These are phyloP conservation scores for Notolepis coatsorum DNA, from an alignment of 2,797 vertebrate genomes.

Conservation along the genomic window DNA sequence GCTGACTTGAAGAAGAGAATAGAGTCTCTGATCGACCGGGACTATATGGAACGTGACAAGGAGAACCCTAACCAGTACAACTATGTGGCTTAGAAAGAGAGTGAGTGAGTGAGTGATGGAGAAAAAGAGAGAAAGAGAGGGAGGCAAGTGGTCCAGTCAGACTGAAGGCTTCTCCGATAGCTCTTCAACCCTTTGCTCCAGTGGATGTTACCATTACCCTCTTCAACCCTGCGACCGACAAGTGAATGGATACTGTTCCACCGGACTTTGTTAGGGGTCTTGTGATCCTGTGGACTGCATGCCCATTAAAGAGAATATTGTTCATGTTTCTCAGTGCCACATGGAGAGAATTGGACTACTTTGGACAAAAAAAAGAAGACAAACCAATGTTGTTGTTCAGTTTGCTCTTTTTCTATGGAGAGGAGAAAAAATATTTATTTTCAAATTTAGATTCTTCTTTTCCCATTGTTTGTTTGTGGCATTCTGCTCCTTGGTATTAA, in stretches of 20 bases:
- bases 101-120: slow-evolving; percentile 47
- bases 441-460: slow-evolving; percentile 76
- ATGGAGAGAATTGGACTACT: slow-evolving; percentile 77
- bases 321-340: slow-evolving; percentile 91
- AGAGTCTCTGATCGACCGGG: slow-evolving; percentile 99
- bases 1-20: slow-evolving; percentile 99
- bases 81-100: slow-evolving; percentile 93
- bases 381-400: slow-evolving; percentile 59
- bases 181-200: slow-evolving; percentile 87
- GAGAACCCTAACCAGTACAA: slow-evolving; percentile 99
- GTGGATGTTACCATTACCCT: slow-evolving; percentile 88
- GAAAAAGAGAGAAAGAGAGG: slow-evolving; percentile 26
- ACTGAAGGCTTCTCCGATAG: slow-evolving; percentile 83
- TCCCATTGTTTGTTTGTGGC: slow-evolving; percentile 66
- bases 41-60: slow-evolving; percentile 99
- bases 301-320: slow-evolving; percentile 90
- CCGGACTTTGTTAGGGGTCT: slow-evolving; percentile 86
- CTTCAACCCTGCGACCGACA: slow-evolving; percentile 88
- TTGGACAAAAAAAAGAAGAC: slow-evolving; percentile 69
- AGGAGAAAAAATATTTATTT: slow-evolving; percentile 83
- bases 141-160: slow-evolving; percentile 67
- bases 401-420: slow-evolving; percentile 59
- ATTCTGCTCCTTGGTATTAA: slow-evolving; percentile 69
- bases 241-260: slow-evolving; percentile 90
- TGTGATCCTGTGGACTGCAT: slow-evolving; percentile 92